phyloP scores from a whole-genome alignment of 2,113 vertebrate genomes.

The Ammodytes marinus region DNA sequence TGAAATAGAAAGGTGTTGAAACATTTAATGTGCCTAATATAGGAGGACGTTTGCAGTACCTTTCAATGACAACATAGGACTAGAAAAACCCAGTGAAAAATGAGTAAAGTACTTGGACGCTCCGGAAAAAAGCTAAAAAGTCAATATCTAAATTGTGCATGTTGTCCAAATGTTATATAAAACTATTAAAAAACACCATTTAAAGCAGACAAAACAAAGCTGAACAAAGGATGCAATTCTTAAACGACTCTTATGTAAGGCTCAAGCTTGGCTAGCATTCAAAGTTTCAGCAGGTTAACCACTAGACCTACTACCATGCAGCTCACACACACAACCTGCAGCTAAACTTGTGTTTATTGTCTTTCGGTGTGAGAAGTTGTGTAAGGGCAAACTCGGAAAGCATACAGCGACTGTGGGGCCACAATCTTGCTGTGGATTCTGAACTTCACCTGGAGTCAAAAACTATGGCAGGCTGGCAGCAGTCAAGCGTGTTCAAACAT shows the following conservation, averaged over 20 bases:
- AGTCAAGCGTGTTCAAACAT: conserved; percentile 64
- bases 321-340: background rate
- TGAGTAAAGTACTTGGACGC: background rate
- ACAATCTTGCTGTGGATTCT: conserved; percentile 63
- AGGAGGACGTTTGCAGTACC: background rate
- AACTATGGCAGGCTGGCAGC: conserved; percentile 36
- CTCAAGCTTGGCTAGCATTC: no score
- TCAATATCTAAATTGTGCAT: no score
- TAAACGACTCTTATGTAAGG: background rate
- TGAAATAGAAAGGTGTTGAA: conserved; percentile 25
- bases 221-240: background rate
- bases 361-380: background rate
- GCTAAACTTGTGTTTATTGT: background rate
- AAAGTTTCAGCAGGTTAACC: background rate
- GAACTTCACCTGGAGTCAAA: conserved; percentile 60
- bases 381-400: background rate
- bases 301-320: background rate
- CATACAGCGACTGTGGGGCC: conserved; percentile 32
- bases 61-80: background rate
- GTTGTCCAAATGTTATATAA: no score
- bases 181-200: background rate
- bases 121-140: background rate
- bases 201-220: background rate
- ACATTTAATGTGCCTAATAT: rapidly evolving
- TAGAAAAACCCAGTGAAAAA: background rate